A percentile compares a stretch with the other conserved stretches of the same genome.
Evolutionary conservation across 2,113 vertebrate species (phyloP).

Genomic region (Pycnonotus jocosus): DNA sequence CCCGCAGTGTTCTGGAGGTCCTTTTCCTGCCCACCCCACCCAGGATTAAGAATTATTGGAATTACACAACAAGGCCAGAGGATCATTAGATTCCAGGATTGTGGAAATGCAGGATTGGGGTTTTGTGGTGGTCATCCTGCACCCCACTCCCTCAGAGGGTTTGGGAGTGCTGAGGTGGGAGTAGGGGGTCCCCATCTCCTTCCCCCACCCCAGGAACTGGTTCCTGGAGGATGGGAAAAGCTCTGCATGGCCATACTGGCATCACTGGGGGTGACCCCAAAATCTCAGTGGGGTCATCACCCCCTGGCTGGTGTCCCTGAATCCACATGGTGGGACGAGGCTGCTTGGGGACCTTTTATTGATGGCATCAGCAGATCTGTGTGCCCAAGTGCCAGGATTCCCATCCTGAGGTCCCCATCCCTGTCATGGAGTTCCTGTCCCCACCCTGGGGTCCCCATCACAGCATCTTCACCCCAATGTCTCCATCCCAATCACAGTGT

Average conservation of each 20-base stretch:
- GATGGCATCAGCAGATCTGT: not conserved
- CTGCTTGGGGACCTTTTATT: not conserved
- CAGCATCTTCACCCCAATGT: too few relatives aligned
- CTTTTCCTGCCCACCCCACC: not conserved
- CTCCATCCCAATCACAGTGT: not conserved
- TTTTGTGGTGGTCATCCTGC: not conserved
- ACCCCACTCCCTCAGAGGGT: not conserved
- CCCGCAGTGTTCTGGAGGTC: not conserved
- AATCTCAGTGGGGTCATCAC: not conserved
- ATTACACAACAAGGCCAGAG: not conserved
- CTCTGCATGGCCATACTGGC: not conserved
- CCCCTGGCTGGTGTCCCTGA: not conserved
- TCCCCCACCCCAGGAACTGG: not conserved
- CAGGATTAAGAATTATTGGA: not conserved
- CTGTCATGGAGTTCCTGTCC: too few relatives aligned
- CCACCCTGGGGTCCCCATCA: too few relatives aligned
- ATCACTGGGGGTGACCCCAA: not conserved
- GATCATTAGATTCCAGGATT: not conserved
- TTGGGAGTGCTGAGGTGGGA: not conserved
- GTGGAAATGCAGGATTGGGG: not conserved
- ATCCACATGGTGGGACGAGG: fast-evolving
- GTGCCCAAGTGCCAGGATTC: not conserved
- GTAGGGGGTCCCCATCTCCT: too few relatives aligned
- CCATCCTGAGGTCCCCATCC: not conserved
- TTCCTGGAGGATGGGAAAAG: not conserved